Evolutionary conservation across 2,797 vertebrate species (phyloP).

Genomic region (Chloroceryle inda): DNA sequence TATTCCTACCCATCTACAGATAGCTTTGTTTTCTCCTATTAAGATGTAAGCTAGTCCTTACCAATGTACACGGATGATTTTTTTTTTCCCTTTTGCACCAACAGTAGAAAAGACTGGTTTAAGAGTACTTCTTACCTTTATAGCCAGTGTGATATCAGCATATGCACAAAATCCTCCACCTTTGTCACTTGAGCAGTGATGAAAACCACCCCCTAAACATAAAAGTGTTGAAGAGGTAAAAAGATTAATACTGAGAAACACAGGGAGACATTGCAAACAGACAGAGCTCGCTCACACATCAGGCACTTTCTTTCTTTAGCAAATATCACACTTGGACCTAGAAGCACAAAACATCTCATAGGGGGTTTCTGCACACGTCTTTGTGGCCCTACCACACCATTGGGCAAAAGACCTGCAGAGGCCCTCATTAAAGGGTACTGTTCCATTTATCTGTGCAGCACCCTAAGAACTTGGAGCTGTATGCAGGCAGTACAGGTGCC

Average conservation of each 20-base stretch:
- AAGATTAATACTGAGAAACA: neutral
- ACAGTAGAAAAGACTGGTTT: neutral
- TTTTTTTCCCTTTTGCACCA: neutral
- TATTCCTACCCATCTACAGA: neutral
- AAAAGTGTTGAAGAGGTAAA: neutral
- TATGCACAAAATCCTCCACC: slow-evolving; percentile 98
- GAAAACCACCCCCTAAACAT: slow-evolving; percentile 94
- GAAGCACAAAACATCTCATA: neutral
- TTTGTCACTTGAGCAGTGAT: slow-evolving; percentile 94
- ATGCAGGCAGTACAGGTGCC: fast-evolving
- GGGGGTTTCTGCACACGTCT: neutral
- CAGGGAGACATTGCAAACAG: neutral
- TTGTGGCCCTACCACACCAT: neutral
- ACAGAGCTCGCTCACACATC: neutral
- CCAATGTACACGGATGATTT: neutral
- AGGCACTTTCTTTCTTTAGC: neutral
- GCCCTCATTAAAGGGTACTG: neutral
- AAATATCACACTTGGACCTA: neutral
- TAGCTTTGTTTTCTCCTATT: neutral
- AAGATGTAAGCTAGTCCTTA: neutral
- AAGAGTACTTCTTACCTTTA: slow-evolving; percentile 85
- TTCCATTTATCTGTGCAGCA: neutral
- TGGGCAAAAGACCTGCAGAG: neutral
- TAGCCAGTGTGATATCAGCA: slow-evolving; percentile 93
- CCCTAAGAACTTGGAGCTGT: neutral